Evolutionary conservation across 2,113 vertebrate species (phyloP), one percentile per base, ranked within the genome.

Genomic region (Trachemys scripta): DNA sequence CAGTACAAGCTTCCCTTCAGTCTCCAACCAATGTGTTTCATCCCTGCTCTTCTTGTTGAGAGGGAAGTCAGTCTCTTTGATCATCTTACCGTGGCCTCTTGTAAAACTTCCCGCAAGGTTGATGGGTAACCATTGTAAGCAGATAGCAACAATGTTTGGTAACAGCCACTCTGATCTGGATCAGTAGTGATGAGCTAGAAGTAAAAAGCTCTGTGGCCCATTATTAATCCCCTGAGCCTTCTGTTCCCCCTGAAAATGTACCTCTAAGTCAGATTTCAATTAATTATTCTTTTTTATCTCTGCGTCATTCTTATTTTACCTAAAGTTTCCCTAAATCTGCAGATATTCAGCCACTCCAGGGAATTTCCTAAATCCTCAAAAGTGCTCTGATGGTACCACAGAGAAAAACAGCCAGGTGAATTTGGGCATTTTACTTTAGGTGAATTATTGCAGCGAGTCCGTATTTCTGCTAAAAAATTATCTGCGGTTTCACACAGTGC

Each of bases 221-320:
- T 53, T 14, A 17, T 83, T 50, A 85, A 47, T 86, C 59, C 83
- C 86, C 75, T 0, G 0, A 93, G 50, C 62, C 29, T 92, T 94
- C n/a, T 0, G 4, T 72, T 53, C 88, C 53, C 53, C 56, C 78
- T 90, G 89, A 92, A 54, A 88, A 24, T 50, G 45, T n/a, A 92
- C 78, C 38, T 84, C 92, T 82, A 69, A 93, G 22, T 50, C 87
- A n/a, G 54, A n/a, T 19, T 90, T 82, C 49, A 88, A 80, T 93
- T 81, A 93, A 59, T 57, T 93, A 12, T 82, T 91, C 45, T 3
- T 88, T 29, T 82, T 92, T 76, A 85, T 45, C 62, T 82, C 88
- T 79, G 82, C 9, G 51, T 94, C 38, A 78, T 88, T 29, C 16
- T 2, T 92, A 78, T 10, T 20, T 84, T 35, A n/a, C 31, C 90